Base-by-base conservation (phyloP, 2,888 invertebrate genomes). In the Cerastis rubricosa region DNA sequence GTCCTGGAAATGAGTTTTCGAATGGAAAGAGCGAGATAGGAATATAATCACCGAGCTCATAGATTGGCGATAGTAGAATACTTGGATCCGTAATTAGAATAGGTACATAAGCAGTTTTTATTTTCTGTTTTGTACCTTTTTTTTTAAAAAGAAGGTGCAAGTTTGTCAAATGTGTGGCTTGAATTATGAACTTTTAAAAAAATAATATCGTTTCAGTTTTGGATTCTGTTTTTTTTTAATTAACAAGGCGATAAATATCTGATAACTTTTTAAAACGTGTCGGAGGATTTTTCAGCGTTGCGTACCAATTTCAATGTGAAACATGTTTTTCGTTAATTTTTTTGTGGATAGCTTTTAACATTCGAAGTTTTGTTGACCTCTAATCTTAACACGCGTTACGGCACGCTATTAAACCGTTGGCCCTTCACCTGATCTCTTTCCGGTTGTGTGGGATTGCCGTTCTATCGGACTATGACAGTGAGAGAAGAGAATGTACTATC, bases 1-100 rank as follows among this genome's bases (percentile, higher is more conserved):
- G 25, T 66, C 40, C 45, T 51, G 65, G 19, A 63, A 57, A 59
- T 78, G 49, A 69, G 57, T 57, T 64, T 54, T n/a, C 22, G 29
- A 11, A 2, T 5, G 1, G 45, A 45, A 3, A 49, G 65, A 78
- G 22, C 0, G 65, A 22, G 72, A 79, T 14, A 6, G 72, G 51
- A 22, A 25, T 77, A 57, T 57, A 45, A 25, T 51, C 45, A 78
- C 7, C 17, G 43, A 6, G 43, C 0, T 25, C 14, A 1, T n/a
- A 14, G 11, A 29, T 7, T 22, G 1, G 22, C 40, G 12, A 35
- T 25, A 9, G 22, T 22, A 17, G 17, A 25, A 25, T 5, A 43
- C 22, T 47, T 54, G n/a, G 12, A 29, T 29, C 4, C 7, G 2
- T 51, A 12, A 43, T 29, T 61, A 63, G 29, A 35, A 1, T 11